These are phyloP conservation scores for Drosophila equinoxialis DNA, from an alignment of 1,140 invertebrate species.

Conservation along the genomic window DNA sequence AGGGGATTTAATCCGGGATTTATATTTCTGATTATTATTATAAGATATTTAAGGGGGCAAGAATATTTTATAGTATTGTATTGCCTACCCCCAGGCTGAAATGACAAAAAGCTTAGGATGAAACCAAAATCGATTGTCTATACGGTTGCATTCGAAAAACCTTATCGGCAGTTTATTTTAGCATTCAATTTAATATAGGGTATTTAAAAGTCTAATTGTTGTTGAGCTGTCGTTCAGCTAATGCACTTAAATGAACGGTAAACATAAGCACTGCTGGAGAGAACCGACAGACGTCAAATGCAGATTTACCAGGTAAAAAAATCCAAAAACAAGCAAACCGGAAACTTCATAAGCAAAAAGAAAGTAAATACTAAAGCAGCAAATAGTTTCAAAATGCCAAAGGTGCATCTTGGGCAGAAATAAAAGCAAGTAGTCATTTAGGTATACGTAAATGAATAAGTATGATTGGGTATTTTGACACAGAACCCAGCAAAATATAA, in stretches of 20 bases:
- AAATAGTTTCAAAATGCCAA: neutral
- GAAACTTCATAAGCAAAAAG: neutral
- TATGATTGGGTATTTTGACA: no score
- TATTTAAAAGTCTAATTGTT: neutral
- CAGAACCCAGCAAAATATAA: no score
- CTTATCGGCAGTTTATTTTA: no score
- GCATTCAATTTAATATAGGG: neutral
- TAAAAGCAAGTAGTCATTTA: neutral
- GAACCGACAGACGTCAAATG: conserved; percentile 13
- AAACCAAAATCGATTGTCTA: no score
- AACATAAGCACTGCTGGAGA: conserved; percentile 7
- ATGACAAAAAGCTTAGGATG: no score
- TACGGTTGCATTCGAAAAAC: no score
- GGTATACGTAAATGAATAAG: no score
- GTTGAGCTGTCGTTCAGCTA: neutral
- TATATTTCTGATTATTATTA: no score
- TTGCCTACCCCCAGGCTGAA: no score
- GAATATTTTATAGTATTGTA: no score
- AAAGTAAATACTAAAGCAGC: neutral
- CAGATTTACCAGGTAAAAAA: conserved; percentile 12
- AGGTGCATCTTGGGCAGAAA: conserved; percentile 6
- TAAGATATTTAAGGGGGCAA: no score
- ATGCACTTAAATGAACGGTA: conserved; percentile 17
- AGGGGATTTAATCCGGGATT: neutral
- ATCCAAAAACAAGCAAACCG: neutral